These are phyloP conservation scores for Diaperis boleti DNA, from an alignment of 2,888 invertebrate species.

Conservation along the genomic window DNA sequence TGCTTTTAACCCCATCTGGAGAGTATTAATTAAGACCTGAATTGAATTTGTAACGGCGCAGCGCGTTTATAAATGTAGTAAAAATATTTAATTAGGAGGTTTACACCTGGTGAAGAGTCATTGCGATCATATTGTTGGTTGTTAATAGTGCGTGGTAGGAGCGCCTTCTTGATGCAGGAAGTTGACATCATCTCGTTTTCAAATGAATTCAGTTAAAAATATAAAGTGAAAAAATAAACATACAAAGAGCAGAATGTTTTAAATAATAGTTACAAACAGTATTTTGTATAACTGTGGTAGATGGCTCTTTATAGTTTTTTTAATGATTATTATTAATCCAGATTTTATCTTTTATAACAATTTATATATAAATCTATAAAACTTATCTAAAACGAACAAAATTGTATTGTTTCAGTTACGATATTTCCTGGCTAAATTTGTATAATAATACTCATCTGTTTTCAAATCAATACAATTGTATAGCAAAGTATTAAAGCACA, in stretches of 20 bases:
- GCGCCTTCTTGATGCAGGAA: conserved; percentile 31
- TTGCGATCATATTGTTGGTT: conserved; percentile 15
- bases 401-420: too few species aligned
- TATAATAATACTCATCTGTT: too few species aligned
- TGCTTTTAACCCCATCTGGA: conserved; percentile 57
- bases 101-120: conserved; percentile 19
- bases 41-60: not conserved
- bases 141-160: conserved; percentile 32
- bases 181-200: conserved; percentile 34
- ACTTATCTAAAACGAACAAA: too few species aligned
- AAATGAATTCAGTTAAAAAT: conserved; percentile 11
- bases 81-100: not conserved
- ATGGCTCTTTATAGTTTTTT: too few species aligned
- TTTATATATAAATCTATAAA: too few species aligned
- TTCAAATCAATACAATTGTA: conserved; percentile 34
- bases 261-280: too few species aligned
- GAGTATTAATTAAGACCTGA: conserved; percentile 21
- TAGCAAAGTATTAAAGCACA: conserved; percentile 26
- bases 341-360: too few species aligned
- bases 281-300: too few species aligned
- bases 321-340: too few species aligned
- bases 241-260: too few species aligned
- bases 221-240: too few species aligned
- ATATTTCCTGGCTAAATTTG: too few species aligned
- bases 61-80: not conserved